These are phyloP conservation scores for Maniola jurtina DNA, from an alignment of 1,140 invertebrate species.

Conservation along the genomic window DNA sequence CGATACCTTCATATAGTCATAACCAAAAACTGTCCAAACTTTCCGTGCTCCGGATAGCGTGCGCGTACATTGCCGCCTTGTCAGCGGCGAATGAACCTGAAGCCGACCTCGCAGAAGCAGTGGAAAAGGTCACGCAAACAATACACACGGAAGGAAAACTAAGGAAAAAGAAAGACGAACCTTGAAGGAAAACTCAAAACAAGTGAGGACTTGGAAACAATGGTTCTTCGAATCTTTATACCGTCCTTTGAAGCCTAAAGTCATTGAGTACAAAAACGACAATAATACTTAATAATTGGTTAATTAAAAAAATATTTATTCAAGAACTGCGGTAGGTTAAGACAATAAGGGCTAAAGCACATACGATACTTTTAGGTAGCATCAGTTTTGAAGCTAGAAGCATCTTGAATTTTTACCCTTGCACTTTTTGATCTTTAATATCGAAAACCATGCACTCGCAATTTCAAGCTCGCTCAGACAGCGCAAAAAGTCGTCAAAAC, in stretches of 20 bases:
- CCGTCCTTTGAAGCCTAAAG: conserved; percentile 44
- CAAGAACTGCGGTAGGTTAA: conserved; percentile 31
- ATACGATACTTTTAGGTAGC: too few species aligned
- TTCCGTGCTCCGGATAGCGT: conserved; percentile 94
- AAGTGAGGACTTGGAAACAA: conserved; percentile 13
- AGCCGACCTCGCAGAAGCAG: conserved; percentile 84
- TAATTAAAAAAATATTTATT: conserved; percentile 41
- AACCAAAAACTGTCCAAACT: conserved; percentile 96
- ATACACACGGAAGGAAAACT: conserved; percentile 95
- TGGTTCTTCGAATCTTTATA: conserved; percentile 28
- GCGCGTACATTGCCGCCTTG: conserved; percentile 93
- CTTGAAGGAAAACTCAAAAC: conserved; percentile 39
- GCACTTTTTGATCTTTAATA: too few species aligned
- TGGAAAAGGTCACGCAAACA: conserved; percentile 91
- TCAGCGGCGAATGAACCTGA: conserved; percentile 85
- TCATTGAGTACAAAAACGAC: conserved; percentile 63
- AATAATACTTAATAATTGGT: conserved; percentile 48
- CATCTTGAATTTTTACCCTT: too few species aligned
- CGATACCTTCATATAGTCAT: conserved; percentile 94
- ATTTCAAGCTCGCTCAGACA: too few species aligned
- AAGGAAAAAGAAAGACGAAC: conserved; percentile 90
- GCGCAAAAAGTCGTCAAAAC: too few species aligned
- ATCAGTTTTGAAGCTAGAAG: too few species aligned
- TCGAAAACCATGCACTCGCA: too few species aligned
- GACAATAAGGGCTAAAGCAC: not conserved